These are phyloP conservation scores for Brevimyrus niger DNA, from an alignment of 2,113 vertebrate genomes.

Conservation along the genomic window DNA sequence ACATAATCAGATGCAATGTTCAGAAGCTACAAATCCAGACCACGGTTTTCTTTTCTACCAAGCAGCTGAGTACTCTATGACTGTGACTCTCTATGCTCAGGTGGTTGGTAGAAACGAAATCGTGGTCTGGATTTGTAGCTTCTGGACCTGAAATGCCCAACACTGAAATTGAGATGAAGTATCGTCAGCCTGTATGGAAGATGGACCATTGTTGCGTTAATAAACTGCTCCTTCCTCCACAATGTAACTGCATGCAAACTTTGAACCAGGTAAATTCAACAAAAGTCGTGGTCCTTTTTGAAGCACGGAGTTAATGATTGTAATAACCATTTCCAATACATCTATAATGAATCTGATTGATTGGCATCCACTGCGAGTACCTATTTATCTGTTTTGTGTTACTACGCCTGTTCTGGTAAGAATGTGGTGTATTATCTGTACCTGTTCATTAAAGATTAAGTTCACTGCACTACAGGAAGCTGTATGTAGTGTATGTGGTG, in stretches of 20 bases:
- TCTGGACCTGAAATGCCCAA: too few relatives aligned
- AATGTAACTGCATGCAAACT: not conserved
- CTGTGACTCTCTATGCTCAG: too few relatives aligned
- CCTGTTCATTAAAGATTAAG: not conserved
- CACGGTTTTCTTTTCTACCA: too few relatives aligned
- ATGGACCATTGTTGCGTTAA: not conserved
- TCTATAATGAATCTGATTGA: not conserved
- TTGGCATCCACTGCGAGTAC: not conserved
- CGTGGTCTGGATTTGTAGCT: too few relatives aligned
- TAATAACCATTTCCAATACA: not conserved
- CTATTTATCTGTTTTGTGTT: not conserved
- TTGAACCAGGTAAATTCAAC: not conserved
- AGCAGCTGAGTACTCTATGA: too few relatives aligned
- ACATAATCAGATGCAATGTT: not conserved
- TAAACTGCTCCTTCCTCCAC: not conserved
- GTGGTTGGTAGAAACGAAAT: too few relatives aligned
- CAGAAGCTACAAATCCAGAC: too few relatives aligned
- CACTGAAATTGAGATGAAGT: not conserved
- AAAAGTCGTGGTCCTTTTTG: not conserved
- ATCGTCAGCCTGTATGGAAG: not conserved
- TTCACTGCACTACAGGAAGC: not conserved
- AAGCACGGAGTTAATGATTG: not conserved
- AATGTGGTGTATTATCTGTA: not conserved
- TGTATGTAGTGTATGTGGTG: not conserved
- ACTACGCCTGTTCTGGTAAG: not conserved